These are phyloP conservation scores for Gymnopithys bicolor DNA, from an alignment of 2,797 vertebrate genomes.

Conservation along the genomic window DNA sequence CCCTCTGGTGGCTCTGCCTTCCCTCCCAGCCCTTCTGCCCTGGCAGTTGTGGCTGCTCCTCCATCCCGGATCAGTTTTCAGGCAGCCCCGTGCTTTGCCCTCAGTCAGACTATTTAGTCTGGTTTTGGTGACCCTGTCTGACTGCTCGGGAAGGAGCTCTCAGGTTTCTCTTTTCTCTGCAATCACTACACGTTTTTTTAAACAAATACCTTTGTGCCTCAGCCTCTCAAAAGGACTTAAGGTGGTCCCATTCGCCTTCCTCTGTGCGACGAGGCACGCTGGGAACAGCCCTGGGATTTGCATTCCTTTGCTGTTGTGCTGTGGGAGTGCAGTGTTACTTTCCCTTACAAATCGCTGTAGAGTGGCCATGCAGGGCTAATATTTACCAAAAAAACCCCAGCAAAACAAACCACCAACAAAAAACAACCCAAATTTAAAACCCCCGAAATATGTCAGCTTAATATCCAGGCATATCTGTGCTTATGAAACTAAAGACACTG, in stretches of 20 bases:
- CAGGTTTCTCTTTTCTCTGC: conserved; percentile 75
- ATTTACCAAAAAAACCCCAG: not conserved
- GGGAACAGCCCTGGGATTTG: not conserved
- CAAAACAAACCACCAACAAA: too few species aligned
- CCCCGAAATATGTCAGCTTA: not conserved
- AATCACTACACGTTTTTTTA: conserved; percentile 54
- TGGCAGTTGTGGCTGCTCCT: not conserved
- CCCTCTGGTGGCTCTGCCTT: not conserved
- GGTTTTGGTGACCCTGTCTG: conserved; percentile 84
- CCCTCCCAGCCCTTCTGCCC: conserved; percentile 21
- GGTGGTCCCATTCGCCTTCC: not conserved
- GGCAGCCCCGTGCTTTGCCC: conserved; percentile 80
- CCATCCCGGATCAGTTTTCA: conserved; percentile 82
- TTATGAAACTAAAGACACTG: not conserved
- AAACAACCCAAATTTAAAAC: not conserved
- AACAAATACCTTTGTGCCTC: conserved; percentile 64
- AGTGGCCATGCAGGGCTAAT: not conserved
- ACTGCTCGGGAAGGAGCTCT: conserved; percentile 74
- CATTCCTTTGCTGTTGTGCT: conserved; percentile 9
- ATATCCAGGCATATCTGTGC: not conserved
- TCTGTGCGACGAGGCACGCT: not conserved
- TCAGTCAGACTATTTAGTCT: conserved; percentile 87
- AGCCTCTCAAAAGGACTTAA: conserved; percentile 45
- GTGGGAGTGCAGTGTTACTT: not conserved
- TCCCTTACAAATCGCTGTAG: not conserved